Evolutionary conservation across 2,113 vertebrate genomes (phyloP), one percentile per base, ranked within the genome.

Genomic region (Corythornis cristatus): DNA sequence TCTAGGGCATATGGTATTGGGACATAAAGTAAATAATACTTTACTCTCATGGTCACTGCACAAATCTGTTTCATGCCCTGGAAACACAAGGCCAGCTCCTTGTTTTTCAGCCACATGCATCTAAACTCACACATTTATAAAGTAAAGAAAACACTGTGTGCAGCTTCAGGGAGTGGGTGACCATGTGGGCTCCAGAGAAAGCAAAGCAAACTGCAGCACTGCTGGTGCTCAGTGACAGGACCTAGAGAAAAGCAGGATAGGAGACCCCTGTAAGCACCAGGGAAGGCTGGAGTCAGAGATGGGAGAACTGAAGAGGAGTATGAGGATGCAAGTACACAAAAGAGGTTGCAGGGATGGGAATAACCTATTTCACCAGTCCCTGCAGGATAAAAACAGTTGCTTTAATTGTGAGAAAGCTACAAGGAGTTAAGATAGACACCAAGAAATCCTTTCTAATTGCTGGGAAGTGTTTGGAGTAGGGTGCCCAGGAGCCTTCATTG

Each of bases 21-120:
- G 50, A 26, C 50, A 51, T 26, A 51, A 51, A 26, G 58, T 84
- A 89, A 92, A 82, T 84, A 94, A 42, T 50, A 20, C 46, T 83
- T 74, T 11, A 46, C 29, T 83, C 11, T 71, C 11, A 1, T 9
- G 26, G 3, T 74, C 13, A 2, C 40, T 28, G 25, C 51, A 73
- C 35, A 35, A 0, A 57, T 75, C 48, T 19, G 68, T 43, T 71
- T 33, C 6, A 0, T 13, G n/a, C 37, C 29, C 21, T 66, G 62
- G n/a, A 22, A 43, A 1, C 1, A 2, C 1, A 12, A 58, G 21
- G 9, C 46, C 45, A 58, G 3, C 35, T 64, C 16, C n/a, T 62
- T 42, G 15, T 4, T 78, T 64, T 77, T 42, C 73, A 68, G 23
- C 21, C 11, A 1, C 6, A 8, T 57, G 5, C 25, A 5, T 65